These are phyloP conservation scores for Euglossa dilemma DNA, from an alignment of 1,140 invertebrate genomes.

Conservation along the genomic window DNA sequence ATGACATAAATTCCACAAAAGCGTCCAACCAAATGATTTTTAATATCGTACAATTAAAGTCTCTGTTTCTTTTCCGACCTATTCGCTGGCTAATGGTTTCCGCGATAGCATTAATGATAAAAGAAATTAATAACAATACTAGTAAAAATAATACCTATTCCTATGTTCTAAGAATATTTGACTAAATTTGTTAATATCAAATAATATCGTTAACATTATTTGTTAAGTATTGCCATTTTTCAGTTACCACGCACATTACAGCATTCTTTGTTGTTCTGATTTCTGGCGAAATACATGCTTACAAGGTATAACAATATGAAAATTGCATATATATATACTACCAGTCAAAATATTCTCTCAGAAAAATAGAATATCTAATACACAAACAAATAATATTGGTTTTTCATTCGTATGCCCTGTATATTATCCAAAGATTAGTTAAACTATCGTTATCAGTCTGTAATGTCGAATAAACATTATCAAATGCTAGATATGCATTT, in stretches of 20 bases:
- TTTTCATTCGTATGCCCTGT: neutral
- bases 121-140: slow-evolving; percentile 18
- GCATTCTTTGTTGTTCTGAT: slow-evolving; percentile 24
- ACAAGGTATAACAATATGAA: slow-evolving; percentile 51
- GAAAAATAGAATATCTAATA: slow-evolving; percentile 62
- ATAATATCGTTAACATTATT: slow-evolving; percentile 29
- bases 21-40: neutral
- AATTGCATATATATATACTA: slow-evolving; percentile 45
- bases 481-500: slow-evolving; percentile 49
- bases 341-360: slow-evolving; percentile 53
- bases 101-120: slow-evolving; percentile 25
- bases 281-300: slow-evolving; percentile 22
- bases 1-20: neutral
- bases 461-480: slow-evolving; percentile 48
- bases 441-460: slow-evolving; percentile 67
- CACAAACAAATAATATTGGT: slow-evolving; percentile 10
- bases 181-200: slow-evolving; percentile 76
- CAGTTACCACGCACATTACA: neutral
- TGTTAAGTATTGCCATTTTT: slow-evolving; percentile 60
- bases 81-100: neutral
- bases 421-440: slow-evolving; percentile 30
- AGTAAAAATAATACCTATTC: slow-evolving; percentile 49
- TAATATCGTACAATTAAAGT: neutral
- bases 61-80: neutral
- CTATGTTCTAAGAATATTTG: slow-evolving; percentile 39